These are phyloP conservation scores for Strix aluco DNA, from an alignment of 2,113 vertebrate species.

Conservation along the genomic window DNA sequence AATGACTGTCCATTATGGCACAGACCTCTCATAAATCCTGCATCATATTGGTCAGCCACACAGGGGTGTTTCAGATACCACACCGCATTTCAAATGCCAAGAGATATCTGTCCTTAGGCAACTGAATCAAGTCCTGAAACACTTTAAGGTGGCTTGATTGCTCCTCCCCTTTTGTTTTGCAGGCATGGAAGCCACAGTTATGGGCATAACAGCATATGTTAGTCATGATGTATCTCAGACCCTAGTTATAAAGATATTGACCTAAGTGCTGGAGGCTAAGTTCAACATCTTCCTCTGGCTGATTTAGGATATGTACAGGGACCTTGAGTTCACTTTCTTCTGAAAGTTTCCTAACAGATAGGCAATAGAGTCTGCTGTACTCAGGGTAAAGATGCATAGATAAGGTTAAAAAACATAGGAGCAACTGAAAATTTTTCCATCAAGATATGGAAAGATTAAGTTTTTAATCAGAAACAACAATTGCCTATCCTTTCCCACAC, in stretches of 20 bases:
- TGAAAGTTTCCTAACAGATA: neutral
- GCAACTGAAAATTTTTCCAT: neutral
- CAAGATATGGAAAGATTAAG: neutral
- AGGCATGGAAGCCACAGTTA: neutral
- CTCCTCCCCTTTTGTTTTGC: neutral
- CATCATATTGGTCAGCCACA: neutral
- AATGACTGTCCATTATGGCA: neutral
- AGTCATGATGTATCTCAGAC: neutral
- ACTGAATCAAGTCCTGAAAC: neutral
- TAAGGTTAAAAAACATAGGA: neutral
- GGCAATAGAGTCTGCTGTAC: neutral
- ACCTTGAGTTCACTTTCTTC: neutral
- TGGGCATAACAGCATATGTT: neutral
- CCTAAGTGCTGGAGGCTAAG: neutral
- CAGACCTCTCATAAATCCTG: neutral
- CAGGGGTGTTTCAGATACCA: neutral
- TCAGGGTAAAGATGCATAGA: neutral
- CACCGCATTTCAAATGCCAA: neutral
- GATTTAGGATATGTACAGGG: neutral
- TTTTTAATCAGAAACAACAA: neutral
- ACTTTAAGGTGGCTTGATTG: neutral
- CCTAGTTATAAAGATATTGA: neutral
- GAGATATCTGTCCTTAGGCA: neutral
- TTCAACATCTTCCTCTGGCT: neutral
- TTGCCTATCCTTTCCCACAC: neutral